phyloP scores from a whole-genome alignment of 1,140 invertebrate species.

The Phocides pigmalion region DNA sequence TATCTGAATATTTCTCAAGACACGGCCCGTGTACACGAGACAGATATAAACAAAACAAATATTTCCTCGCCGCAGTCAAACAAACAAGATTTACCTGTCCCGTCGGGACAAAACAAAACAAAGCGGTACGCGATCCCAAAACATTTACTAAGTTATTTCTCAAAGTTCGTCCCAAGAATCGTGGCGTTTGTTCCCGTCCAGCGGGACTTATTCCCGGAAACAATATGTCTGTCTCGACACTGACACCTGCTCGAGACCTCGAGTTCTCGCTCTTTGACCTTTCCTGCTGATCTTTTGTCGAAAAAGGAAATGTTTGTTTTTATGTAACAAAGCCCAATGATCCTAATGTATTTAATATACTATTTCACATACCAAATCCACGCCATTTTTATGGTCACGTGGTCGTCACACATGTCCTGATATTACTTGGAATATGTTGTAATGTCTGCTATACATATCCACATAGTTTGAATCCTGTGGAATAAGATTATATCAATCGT shows the following conservation, averaged over 20 bases:
- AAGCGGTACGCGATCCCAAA: slow-evolving; percentile 25
- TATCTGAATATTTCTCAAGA: too few species aligned
- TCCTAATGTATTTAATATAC: too few species aligned
- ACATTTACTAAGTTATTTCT: slow-evolving; percentile 32
- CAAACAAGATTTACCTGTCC: slow-evolving; percentile 24
- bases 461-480: too few species aligned
- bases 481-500: too few species aligned
- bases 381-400: too few species aligned
- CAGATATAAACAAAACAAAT: slow-evolving; percentile 21
- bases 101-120: slow-evolving; percentile 16
- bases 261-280: background rate
- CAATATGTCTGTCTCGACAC: slow-evolving; percentile 18
- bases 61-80: slow-evolving; percentile 7
- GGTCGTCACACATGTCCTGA: too few species aligned
- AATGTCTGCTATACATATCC: too few species aligned
- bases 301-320: background rate
- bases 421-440: too few species aligned
- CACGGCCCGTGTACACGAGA: background rate
- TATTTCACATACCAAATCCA: too few species aligned
- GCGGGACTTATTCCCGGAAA: slow-evolving; percentile 13
- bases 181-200: slow-evolving; percentile 5
- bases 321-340: too few species aligned
- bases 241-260: slow-evolving; percentile 19
- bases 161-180: slow-evolving; percentile 22
- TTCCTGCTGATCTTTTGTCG: background rate